Evolutionary conservation across 2,888 invertebrate genomes (phyloP), one percentile per base, ranked within the genome.

Genomic region (Cephus runcator): DNA sequence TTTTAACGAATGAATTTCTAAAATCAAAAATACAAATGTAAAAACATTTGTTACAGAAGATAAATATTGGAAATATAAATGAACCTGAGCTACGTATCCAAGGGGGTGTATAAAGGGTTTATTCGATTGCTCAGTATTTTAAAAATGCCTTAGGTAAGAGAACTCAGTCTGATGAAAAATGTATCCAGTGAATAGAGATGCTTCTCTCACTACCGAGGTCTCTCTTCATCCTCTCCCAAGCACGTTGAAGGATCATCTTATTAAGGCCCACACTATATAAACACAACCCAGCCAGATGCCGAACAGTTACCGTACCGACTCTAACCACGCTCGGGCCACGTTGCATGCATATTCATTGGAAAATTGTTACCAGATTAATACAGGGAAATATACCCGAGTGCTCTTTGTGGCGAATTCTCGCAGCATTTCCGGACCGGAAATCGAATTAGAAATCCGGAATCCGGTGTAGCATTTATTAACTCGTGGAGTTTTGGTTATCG

Each of bases 211-310:
- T 78, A 36, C 23, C 71, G 71, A 71, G 71, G 31, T 73, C 78
- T 77, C 82, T 81, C 82, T 81, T 79, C 79, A 83, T 83, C 79
- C 81, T 77, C 84, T 83, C 82, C 83, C 85, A 82, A 77, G 80
- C 83, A 75, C 83, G 81, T 84, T 86, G 88, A 86, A 87, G 89
- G 88, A 90, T 89, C 90, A 88, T 90, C 91, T 90, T 90, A 91
- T 91, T 90, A 91, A 56, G 88, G 86, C 86, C 83, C 87, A 85
- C 85, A 88, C 91, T 91, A 91, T 91, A 91, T 91, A 91, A 91
- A 91, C 91, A 88, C 88, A 87, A 87, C 84, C 81, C 80, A 82
- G 78, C 84, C 81, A 84, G 83, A 88, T 88, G 85, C 85, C 88
- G 84, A 86, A 85, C 90, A 91, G 91, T 91, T 89, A 88, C 87